Conservation (phyloP, 2,797 vertebrate species). For the Brotula barbata region DNA sequence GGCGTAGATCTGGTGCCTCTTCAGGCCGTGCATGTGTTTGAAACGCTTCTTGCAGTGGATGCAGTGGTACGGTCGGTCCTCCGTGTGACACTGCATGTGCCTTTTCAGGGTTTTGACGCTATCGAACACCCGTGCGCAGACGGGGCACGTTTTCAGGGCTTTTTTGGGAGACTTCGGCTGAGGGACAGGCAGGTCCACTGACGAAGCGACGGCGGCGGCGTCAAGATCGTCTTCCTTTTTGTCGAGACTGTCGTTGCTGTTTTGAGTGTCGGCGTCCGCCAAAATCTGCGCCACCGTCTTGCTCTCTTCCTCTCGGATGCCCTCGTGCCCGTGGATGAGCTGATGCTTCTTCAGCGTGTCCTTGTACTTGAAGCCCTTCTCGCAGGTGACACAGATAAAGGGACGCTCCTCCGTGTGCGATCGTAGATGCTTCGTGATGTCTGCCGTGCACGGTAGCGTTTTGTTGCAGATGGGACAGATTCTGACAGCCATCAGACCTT, state of each 20-base stretch:
- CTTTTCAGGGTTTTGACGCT: slow-evolving; percentile 71
- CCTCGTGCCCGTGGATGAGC: slow-evolving; percentile 76
- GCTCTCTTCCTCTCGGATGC: slow-evolving; percentile 68
- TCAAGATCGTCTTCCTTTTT: slow-evolving; percentile 15
- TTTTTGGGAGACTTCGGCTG: slow-evolving; percentile 36
- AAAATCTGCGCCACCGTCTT: slow-evolving; percentile 72
- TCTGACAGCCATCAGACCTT: slow-evolving; percentile 55
- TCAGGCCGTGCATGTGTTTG: slow-evolving; percentile 77
- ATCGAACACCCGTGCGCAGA: slow-evolving; percentile 66
- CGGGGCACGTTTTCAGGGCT: slow-evolving; percentile 54
- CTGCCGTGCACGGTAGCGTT: slow-evolving; percentile 66
- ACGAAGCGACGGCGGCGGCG: accelerated
- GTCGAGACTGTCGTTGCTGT: neutral
- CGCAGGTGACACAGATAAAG: slow-evolving; percentile 70
- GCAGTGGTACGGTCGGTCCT: slow-evolving; percentile 74
- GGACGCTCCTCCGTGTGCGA: slow-evolving; percentile 75
- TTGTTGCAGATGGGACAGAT: slow-evolving; percentile 73
- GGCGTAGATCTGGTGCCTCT: slow-evolving; percentile 77
- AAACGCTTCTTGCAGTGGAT: slow-evolving; percentile 76
- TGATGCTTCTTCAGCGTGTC: slow-evolving; percentile 79
- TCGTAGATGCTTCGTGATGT: slow-evolving; percentile 72
- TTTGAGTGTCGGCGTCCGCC: slow-evolving; percentile 57
- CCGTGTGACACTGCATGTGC: slow-evolving; percentile 75
- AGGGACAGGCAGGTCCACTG: accelerated
- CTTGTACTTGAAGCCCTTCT: slow-evolving; percentile 78